Base-by-base conservation (phyloP, 2,888 invertebrate species). In the Drosophila lacicola region DNA sequence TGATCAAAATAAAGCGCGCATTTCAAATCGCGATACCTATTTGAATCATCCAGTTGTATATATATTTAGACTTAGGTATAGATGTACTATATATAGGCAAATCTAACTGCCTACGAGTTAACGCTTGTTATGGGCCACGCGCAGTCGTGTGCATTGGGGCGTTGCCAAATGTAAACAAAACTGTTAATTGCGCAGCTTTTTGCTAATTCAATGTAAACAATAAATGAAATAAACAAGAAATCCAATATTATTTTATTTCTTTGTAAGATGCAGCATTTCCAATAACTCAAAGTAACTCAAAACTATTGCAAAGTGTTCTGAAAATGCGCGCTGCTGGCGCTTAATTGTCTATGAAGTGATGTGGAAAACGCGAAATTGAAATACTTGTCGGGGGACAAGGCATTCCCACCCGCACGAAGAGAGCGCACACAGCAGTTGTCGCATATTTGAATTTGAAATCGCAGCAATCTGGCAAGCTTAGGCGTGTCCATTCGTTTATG, bases 311-410 rank as follows among this genome's bases (percentile, higher is more conserved):
- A 54, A 42, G 46, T 37, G n/a, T 33, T 50, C 51, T 44, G 19
- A 50, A 60, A 68, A 64, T 62, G 53, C 41, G 46, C 41, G 63
- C 78, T 54, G 56, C 46, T 58, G 81, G 78, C 83, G 63, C 56
- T 66, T 70, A 63, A 82, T 74, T 85, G 60, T 69, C 60, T 39
- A 63, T 62, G 60, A 69, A 69, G 62, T 72, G 77, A 77, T 42
- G 85, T 62, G 71, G 73, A 69, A 81, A 78, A 74, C 67, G 71
- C 64, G 69, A 72, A 82, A 80, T 69, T 66, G 80, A 70, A 82
- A 73, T 80, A 68, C 70, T 70, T 69, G 58, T 64, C 2, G n/a
- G 49, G 19, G 4, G 3, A 2, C 8, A 64, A 42, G 58, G 55
- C 70, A 21, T 51, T 57, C 49, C 44, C 61, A 67, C 47, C 39